Conservation (phyloP, 1,140 invertebrate species). For the Microvelia longipes region DNA sequence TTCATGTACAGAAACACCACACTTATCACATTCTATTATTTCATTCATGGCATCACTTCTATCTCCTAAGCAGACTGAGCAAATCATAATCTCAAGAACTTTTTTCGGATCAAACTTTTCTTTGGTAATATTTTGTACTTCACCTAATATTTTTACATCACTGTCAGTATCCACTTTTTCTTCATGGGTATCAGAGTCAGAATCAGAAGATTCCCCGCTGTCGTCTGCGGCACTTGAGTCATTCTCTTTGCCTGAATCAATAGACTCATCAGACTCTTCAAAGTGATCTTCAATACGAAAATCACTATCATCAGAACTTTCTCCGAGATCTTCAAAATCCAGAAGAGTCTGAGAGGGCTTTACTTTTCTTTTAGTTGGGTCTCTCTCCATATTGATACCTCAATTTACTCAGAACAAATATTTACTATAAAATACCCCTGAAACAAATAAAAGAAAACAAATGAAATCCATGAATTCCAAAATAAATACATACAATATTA, state of each 20-base stretch:
- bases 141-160: slow-evolving; percentile 4
- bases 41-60: slow-evolving; percentile 85
- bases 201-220: slow-evolving; percentile 29
- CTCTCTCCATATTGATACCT: slow-evolving; percentile 44
- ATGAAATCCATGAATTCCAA: too few relatives aligned
- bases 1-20: slow-evolving; percentile 90
- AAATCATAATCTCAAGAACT: slow-evolving; percentile 48
- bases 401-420: too few relatives aligned
- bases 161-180: slow-evolving; percentile 26
- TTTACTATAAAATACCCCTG: too few relatives aligned
- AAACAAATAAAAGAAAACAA: too few relatives aligned
- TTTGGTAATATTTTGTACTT: slow-evolving; percentile 2
- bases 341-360: slow-evolving; percentile 60
- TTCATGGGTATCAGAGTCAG: slow-evolving; percentile 27
- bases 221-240: slow-evolving; percentile 23
- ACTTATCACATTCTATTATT: slow-evolving; percentile 92
- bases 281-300: slow-evolving; percentile 80
- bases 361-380: slow-evolving; percentile 69
- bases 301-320: slow-evolving; percentile 90
- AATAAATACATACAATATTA: too few relatives aligned
- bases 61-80: slow-evolving; percentile 84
- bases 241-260: slow-evolving; percentile 30
- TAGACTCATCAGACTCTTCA: slow-evolving; percentile 53
- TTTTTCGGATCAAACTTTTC: slow-evolving; percentile 28
- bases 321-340: slow-evolving; percentile 59